phyloP scores from a whole-genome alignment of 1,140 invertebrate genomes.

The Rhopalosiphum padi region DNA sequence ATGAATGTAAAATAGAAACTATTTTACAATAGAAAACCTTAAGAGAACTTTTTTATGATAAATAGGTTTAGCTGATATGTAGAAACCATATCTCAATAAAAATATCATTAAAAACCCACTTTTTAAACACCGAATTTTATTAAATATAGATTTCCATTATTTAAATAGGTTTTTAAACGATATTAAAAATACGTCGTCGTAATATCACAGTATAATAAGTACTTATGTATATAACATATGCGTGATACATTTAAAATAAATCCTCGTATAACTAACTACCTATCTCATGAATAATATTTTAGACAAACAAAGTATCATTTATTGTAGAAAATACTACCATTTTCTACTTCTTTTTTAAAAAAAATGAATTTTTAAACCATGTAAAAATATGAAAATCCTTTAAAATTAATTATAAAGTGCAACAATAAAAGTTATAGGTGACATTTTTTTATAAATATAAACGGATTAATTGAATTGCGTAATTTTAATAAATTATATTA shows the following conservation, averaged over 20 bases:
- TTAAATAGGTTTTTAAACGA: not conserved
- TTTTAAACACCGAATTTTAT: not conserved
- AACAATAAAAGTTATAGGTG: too few relatives aligned
- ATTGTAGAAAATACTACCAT: too few relatives aligned
- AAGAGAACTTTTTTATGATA: not conserved
- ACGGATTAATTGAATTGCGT: too few relatives aligned
- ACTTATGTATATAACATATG: not conserved
- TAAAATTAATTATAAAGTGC: too few relatives aligned
- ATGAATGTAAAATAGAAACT: not conserved
- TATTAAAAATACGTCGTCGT: not conserved
- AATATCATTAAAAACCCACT: not conserved
- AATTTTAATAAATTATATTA: too few relatives aligned
- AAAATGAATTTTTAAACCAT: not conserved
- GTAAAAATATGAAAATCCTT: too few relatives aligned
- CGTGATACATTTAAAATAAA: not conserved
- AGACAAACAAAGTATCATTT: too few relatives aligned
- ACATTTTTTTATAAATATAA: too few relatives aligned
- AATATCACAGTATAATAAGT: not conserved
- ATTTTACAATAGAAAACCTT: not conserved
- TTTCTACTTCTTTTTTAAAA: not conserved
- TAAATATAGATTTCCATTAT: not conserved
- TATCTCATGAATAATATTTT: not conserved
- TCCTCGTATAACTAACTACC: not conserved
- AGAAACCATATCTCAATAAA: not conserved
- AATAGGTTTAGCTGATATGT: not conserved